phyloP scores from a whole-genome alignment of 2,888 invertebrate genomes.

The Stenodema calcarata region DNA sequence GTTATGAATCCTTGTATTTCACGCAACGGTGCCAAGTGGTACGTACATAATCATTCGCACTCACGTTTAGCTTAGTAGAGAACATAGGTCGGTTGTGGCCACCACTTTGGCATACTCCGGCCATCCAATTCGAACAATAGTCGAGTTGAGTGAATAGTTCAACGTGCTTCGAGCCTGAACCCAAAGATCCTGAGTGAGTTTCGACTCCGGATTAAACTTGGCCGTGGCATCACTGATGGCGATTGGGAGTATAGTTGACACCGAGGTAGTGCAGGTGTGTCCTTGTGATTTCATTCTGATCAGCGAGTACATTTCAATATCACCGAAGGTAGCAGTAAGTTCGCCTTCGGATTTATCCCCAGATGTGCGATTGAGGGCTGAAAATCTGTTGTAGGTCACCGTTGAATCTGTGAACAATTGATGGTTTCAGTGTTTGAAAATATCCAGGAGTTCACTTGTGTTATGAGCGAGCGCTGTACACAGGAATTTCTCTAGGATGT shows the following conservation, averaged over 20 bases:
- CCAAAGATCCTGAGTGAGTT: not conserved
- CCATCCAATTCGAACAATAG: not conserved
- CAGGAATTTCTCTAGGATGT: no score
- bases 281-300: not conserved
- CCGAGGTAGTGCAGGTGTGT: not conserved
- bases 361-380: not conserved
- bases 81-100: not conserved
- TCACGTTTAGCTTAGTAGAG: not conserved
- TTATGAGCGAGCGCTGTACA: no score
- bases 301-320: not conserved
- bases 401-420: not conserved
- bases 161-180: not conserved
- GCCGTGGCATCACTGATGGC: not conserved
- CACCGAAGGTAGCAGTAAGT: not conserved
- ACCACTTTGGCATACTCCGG: not conserved
- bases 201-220: not conserved
- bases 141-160: not conserved
- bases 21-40: no score
- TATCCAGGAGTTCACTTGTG: no score
- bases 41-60: no score
- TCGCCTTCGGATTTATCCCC: not conserved
- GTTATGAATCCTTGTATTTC: no score
- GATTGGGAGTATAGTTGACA: not conserved
- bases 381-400: not conserved
- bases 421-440: no score